Base-by-base conservation (phyloP, 2,888 invertebrate species). In the Spatulosminthurus flaviceps region DNA sequence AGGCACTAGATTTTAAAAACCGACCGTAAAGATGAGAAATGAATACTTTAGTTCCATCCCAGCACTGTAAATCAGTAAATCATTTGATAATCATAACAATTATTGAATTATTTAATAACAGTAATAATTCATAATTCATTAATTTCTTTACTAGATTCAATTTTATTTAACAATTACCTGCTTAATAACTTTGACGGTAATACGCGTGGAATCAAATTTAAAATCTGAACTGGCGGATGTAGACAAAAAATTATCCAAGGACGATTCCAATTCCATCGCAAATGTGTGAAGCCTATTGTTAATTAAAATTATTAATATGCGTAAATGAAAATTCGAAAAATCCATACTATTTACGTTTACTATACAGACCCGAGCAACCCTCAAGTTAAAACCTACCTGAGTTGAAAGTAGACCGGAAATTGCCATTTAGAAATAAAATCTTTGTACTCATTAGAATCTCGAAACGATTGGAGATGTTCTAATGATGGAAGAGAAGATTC, bases 401-500 rank as follows among this genome's bases (percentile, higher is more conserved):
- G 94, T 89, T 97, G 97, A 88, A 95, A 97, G 88, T 98, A 98
- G n/a, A 98, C 96, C 16, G 96, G 94, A 74, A 97, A 89, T 88
- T 97, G 97, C 94, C 97, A 98, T 85, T 94, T 92, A 83, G 92
- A 92, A 84, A 95, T 91, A 87, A 96, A 95, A 82, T 91, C 92
- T 86, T 92, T 92, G 86, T 94, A 95, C 82, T 73, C 77, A 41
- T 80, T 75, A 7, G 81, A 81, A n/a, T 82, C 80, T 28, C 85
- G 29, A 75, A 85, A 85, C 19, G 22, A 66, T 64, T 93, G 92
- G 0, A 90, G 88, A 86, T 94, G 92, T 77, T 90, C 88, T 82
- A 91, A 90, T 77, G 95, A 90, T 28, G 90, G 86, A 81, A 90
- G 89, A 0, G 91, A 89, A 82, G 91, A 90, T 71, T 91, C 91